A percentile compares a stretch with the other conserved stretches of the same genome.
Evolutionary conservation across 53 echinoderm and acorn worm species (phyloP).

Genomic region (Glandiceps talaboti): DNA sequence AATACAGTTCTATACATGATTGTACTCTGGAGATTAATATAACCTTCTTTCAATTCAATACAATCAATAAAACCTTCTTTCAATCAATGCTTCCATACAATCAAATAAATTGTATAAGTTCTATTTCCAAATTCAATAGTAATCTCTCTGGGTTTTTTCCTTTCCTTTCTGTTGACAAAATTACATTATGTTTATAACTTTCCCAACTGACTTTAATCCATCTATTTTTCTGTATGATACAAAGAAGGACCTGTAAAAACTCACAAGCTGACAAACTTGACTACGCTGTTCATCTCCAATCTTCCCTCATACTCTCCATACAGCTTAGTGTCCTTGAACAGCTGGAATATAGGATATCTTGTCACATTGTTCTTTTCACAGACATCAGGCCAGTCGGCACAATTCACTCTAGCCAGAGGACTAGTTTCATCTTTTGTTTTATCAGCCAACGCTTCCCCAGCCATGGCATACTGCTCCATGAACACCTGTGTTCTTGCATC

Average conservation of each 20-base stretch:
- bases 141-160: too few species aligned
- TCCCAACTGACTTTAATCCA: too few species aligned
- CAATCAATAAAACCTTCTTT: too few species aligned
- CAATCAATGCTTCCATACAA: too few species aligned
- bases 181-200: too few species aligned
- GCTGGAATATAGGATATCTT: constrained; percentile 62
- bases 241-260: constrained; percentile 16
- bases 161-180: too few species aligned
- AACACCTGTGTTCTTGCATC: neutral
- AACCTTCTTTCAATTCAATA: too few species aligned
- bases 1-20: too few species aligned
- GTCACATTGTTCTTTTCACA: constrained; percentile 81
- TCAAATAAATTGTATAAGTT: too few species aligned
- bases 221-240: too few species aligned
- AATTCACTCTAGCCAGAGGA: constrained; percentile 80
- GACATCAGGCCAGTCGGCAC: constrained; percentile 89
- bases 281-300: constrained; percentile 30
- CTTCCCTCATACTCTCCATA: constrained; percentile 48
- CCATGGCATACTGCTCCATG: neutral
- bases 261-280: constrained; percentile 56
- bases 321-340: constrained; percentile 31
- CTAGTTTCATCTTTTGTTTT: neutral
- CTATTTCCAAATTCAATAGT: too few species aligned
- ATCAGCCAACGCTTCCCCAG: neutral
- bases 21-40: too few species aligned